phyloP scores from a whole-genome alignment of 2,113 vertebrate species.

The Girardinichthys multiradiatus region DNA sequence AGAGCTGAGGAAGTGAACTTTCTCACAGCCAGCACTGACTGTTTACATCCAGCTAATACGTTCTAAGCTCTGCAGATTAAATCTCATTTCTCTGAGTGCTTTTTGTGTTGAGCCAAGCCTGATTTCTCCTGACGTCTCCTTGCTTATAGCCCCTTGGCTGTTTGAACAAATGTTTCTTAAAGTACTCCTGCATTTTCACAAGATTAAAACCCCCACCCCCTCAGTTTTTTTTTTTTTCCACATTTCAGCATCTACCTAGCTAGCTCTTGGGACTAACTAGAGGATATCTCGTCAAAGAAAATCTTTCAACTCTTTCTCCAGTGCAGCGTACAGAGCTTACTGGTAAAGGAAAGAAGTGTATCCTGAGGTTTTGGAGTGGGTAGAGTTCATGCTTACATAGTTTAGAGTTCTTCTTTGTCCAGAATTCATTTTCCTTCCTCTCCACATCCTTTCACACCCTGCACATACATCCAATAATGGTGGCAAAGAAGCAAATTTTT shows the following conservation, averaged over 20 bases:
- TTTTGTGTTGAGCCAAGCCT: constrained; percentile 71
- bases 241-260: constrained; percentile 42
- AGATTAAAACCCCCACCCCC: constrained; percentile 43
- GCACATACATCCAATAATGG: constrained; percentile 36
- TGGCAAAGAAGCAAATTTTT: constrained; percentile 44
- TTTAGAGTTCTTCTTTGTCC: constrained; percentile 37
- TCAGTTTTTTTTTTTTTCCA: constrained; percentile 47
- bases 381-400: constrained; percentile 25
- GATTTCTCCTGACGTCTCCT: constrained; percentile 68
- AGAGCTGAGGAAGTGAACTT: constrained; percentile 37
- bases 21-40: constrained; percentile 64
- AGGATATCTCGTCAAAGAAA: constrained; percentile 53
- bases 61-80: constrained; percentile 70
- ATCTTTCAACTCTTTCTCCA: constrained; percentile 53
- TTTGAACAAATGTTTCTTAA: constrained; percentile 65
- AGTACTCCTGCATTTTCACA: constrained; percentile 65
- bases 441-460: constrained; percentile 39
- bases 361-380: constrained; percentile 21
- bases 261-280: constrained; percentile 48
- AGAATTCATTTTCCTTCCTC: constrained; percentile 42
- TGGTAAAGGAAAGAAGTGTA: constrained; percentile 34
- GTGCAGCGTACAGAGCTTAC: constrained; percentile 13
- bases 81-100: constrained; percentile 74
- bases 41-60: constrained; percentile 67
- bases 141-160: constrained; percentile 46